phyloP scores from a whole-genome alignment of 2,888 invertebrate genomes.

The Lissonota sp. region DNA sequence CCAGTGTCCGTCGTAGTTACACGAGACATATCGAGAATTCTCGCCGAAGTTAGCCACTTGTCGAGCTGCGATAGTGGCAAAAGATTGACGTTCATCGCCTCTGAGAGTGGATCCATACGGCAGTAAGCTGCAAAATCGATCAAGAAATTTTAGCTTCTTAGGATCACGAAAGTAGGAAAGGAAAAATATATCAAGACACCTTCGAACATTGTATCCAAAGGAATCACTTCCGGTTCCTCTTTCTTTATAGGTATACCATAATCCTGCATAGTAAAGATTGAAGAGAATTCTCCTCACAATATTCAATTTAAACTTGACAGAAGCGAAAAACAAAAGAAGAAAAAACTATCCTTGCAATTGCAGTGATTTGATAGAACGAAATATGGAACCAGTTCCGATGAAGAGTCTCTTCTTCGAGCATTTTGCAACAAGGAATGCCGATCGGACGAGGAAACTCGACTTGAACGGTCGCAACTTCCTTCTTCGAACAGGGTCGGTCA shows the following conservation, averaged over 20 bases:
- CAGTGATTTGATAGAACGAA: neutral
- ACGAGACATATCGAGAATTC: constrained; percentile 73
- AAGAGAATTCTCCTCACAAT: neutral
- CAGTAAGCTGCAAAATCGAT: constrained; percentile 73
- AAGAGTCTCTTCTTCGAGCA: constrained; percentile 72
- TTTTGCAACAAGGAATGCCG: constrained; percentile 85
- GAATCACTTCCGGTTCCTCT: constrained; percentile 62
- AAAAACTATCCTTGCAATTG: neutral
- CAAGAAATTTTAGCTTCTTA: neutral
- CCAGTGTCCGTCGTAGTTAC: constrained; percentile 77
- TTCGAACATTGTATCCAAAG: constrained; percentile 72
- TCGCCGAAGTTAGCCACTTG: constrained; percentile 74
- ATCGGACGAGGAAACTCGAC: constrained; percentile 85
- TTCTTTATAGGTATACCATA: constrained; percentile 53
- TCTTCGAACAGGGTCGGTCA: constrained; percentile 81
- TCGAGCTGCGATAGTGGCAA: constrained; percentile 76
- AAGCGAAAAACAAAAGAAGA: constrained; percentile 16
- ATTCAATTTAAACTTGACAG: constrained; percentile 3
- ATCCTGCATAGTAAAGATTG: constrained; percentile 37
- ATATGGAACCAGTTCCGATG: constrained; percentile 23
- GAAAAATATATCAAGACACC: constrained; percentile 61
- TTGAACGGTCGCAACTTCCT: constrained; percentile 85
- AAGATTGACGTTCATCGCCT: constrained; percentile 63
- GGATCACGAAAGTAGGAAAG: neutral
- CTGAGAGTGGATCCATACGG: constrained; percentile 73